Evolutionary conservation across 30 jellyfish, hydroid and myxozoan genomes (phyloP), one percentile per base, ranked within the genome.

Genomic region (Phacellophora camtschatica): DNA sequence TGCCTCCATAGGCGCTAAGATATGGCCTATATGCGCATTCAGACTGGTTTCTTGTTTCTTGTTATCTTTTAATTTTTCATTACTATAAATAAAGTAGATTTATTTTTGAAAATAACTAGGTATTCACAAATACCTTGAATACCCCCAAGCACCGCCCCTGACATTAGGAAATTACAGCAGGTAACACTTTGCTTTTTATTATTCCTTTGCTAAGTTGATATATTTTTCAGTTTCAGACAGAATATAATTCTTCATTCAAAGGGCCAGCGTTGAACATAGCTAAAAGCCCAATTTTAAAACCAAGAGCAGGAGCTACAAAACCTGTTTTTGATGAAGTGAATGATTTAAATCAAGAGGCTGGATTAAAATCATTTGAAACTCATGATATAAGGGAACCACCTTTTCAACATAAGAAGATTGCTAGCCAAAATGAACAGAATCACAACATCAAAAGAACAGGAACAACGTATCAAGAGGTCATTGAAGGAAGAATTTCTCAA

Each of bases 151-250:
- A n/a, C n/a, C n/a, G n/a, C n/a, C n/a, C n/a, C n/a, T n/a, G n/a
- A n/a, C n/a, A n/a, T n/a, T n/a, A n/a, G n/a, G n/a, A n/a, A n/a
- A n/a, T n/a, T n/a, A n/a, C n/a, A n/a, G n/a, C n/a, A n/a, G n/a
- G n/a, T n/a, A n/a, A n/a, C n/a, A n/a, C n/a, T n/a, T n/a, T n/a
- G n/a, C n/a, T n/a, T n/a, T n/a, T n/a, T n/a, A n/a, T n/a, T n/a
- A n/a, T n/a, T n/a, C n/a, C n/a, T n/a, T n/a, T n/a, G n/a, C n/a
- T n/a, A n/a, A n/a, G 6, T 53, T 19, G 2, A 22, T 12, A 19
- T 6, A 20, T 2, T 16, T 51, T 51, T 74, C 56, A 83, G 95
- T 83, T 83, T 83, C 81, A 83, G 80, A 83, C 95, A 19, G 95
- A 83, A 69, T 83, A 83, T 35, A 56, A 31, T 48, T 83, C 95